phyloP scores from a whole-genome alignment of 2,113 vertebrate species.

The Odontophorus gujanensis region DNA sequence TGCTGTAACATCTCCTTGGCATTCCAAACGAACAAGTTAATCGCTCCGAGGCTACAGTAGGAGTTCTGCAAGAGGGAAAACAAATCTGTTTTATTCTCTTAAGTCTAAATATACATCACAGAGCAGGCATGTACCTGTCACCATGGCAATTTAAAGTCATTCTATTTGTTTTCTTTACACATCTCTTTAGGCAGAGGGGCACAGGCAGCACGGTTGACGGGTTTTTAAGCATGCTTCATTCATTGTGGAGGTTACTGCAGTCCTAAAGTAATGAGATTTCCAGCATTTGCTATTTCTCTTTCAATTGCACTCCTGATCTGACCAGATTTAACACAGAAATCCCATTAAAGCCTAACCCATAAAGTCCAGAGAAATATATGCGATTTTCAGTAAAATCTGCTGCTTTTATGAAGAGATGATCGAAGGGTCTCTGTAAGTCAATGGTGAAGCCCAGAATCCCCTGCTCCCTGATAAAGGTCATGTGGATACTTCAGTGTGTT shows the following conservation, averaged over 20 bases:
- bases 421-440: constrained; percentile 1
- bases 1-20: constrained; percentile 3
- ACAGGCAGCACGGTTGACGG: background rate
- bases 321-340: background rate
- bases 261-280: background rate
- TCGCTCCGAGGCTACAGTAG: background rate
- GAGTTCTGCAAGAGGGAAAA: background rate
- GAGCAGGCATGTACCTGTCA: background rate
- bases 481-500: background rate
- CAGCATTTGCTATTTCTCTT: background rate
- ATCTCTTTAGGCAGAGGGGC: background rate
- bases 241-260: background rate
- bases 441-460: background rate
- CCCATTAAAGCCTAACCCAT: background rate
- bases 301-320: background rate
- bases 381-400: background rate
- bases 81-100: background rate
- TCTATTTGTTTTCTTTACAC: background rate
- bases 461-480: background rate
- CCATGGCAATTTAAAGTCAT: background rate
- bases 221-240: background rate
- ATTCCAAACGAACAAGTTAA: constrained; percentile 2
- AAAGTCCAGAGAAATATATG: background rate
- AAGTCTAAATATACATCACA: background rate
- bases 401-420: background rate